These are phyloP conservation scores for Umimayanthus kanabou DNA, from an alignment of 92 coral and sea anemone species.

Conservation along the genomic window DNA sequence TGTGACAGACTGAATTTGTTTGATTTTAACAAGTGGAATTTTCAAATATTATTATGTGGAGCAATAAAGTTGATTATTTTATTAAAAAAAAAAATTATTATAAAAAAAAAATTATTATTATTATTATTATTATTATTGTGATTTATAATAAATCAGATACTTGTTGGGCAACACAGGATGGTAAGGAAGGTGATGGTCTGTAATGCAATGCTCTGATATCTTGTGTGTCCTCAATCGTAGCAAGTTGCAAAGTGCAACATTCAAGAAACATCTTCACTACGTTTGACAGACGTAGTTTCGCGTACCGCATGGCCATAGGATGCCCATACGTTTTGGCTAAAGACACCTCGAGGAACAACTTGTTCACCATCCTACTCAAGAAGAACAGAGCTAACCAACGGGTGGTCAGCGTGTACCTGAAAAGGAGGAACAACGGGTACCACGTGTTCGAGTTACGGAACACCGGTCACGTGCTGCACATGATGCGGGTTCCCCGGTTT, in stretches of 20 bases:
- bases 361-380: conserved; percentile 45
- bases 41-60: too few species aligned
- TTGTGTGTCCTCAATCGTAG: background rate
- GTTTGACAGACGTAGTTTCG: conserved; percentile 44
- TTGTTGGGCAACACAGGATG: background rate
- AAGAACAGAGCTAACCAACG: conserved; percentile 38
- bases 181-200: background rate
- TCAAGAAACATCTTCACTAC: conserved; percentile 30
- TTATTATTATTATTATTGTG: too few species aligned
- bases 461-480: conserved; percentile 34
- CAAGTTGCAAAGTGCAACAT: conserved; percentile 28
- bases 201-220: background rate
- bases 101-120: too few species aligned
- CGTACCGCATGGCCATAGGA: conserved; percentile 48
- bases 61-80: too few species aligned
- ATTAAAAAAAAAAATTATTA: too few species aligned
- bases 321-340: conserved; percentile 63
- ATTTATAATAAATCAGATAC: too few species aligned
- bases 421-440: conserved; percentile 36
- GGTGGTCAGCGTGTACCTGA: conserved; percentile 40
- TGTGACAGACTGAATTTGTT: too few species aligned
- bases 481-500: conserved; percentile 37
- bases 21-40: too few species aligned
- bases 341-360: conserved; percentile 56
- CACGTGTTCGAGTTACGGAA: conserved; percentile 48